A percentile compares a stretch with the other conserved stretches of the same genome.
Evolutionary conservation across 2,797 vertebrate species (phyloP).

Genomic region (Gobio occitaniae): DNA sequence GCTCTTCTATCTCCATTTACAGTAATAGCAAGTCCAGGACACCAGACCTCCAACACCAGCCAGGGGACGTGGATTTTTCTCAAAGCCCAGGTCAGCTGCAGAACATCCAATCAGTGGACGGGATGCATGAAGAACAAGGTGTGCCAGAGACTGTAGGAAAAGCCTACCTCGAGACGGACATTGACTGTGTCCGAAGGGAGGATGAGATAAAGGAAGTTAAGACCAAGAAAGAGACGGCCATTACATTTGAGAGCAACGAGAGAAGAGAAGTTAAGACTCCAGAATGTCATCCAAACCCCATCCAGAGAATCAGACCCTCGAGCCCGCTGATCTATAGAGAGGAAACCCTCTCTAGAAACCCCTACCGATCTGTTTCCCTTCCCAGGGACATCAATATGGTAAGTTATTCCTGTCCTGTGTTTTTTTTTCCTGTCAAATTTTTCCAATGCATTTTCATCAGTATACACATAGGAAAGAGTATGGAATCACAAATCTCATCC

Average conservation of each 20-base stretch:
- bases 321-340: slow-evolving; percentile 56
- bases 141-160: slow-evolving; percentile 62
- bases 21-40: slow-evolving; percentile 57
- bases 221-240: slow-evolving; percentile 45
- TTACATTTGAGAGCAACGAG: slow-evolving; percentile 40
- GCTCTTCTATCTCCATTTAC: slow-evolving; percentile 12
- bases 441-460: not conserved
- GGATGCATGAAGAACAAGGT: slow-evolving; percentile 65
- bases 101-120: slow-evolving; percentile 26
- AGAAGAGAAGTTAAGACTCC: slow-evolving; percentile 22
- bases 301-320: slow-evolving; percentile 53
- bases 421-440: not conserved
- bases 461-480: not conserved
- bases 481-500: not conserved
- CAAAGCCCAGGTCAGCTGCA: not conserved
- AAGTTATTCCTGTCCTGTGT: slow-evolving; percentile 67
- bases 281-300: slow-evolving; percentile 67
- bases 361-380: slow-evolving; percentile 78
- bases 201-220: slow-evolving; percentile 55
- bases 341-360: slow-evolving; percentile 61
- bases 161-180: slow-evolving; percentile 68
- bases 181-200: slow-evolving; percentile 70
- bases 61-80: not conserved
- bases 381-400: slow-evolving; percentile 84
- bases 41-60: not conserved